Percentiles rank a stretch among this genome's conserved stretches.
Evolutionary conservation across 53 echinoderm and acorn worm genomes (phyloP).

Genomic region (Patiria pectinifera): DNA sequence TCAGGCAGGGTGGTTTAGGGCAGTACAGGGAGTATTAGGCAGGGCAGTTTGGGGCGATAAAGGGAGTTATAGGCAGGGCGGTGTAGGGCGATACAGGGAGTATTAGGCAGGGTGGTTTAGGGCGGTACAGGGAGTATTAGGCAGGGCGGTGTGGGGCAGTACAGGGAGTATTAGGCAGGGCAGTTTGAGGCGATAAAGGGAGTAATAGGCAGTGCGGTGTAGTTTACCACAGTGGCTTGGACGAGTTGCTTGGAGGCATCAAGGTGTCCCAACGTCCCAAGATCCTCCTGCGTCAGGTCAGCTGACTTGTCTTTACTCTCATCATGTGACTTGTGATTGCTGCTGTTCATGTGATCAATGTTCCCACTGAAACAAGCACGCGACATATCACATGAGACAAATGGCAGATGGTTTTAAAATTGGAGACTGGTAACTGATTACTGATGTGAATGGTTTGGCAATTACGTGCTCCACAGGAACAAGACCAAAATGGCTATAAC

Average conservation of each 20-base stretch:
- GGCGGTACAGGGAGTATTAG: too few species aligned
- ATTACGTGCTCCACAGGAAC: background rate
- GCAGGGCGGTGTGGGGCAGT: too few species aligned
- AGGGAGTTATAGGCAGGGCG: too few species aligned
- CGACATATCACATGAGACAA: background rate
- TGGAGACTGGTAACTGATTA: background rate
- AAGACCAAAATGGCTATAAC: too few species aligned
- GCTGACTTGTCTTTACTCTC: constrained; percentile 4
- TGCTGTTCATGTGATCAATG: constrained; percentile 9
- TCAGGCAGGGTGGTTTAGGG: too few species aligned
- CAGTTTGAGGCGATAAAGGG: too few species aligned
- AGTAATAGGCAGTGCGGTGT: too few species aligned
- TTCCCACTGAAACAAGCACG: constrained; percentile 3
- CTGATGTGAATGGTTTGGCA: background rate
- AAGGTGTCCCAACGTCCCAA: constrained; percentile 36
- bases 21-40: too few species aligned
- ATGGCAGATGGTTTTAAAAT: background rate
- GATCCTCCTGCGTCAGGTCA: background rate
- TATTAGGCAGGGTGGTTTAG: too few species aligned
- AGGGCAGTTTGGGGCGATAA: too few species aligned
- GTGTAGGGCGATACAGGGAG: too few species aligned
- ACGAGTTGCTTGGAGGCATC: constrained; percentile 34
- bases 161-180: too few species aligned
- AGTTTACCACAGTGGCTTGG: background rate
- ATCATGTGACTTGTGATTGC: constrained; percentile 4